Base-by-base conservation (phyloP, 2,888 invertebrate species). In the Entomobrya proxima region DNA sequence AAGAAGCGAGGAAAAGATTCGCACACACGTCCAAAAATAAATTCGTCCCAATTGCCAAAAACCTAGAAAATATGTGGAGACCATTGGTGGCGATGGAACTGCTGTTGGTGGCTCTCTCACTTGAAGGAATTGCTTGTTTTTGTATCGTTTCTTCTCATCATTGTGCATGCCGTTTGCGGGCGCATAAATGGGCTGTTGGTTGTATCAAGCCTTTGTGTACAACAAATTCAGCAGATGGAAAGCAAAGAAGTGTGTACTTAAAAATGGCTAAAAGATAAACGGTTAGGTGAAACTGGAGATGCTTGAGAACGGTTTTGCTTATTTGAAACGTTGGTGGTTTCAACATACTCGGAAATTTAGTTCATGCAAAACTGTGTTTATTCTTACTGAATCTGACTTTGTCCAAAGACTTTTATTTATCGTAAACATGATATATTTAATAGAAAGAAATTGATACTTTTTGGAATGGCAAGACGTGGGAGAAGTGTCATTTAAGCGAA, bases 1-100 rank as follows among this genome's bases (percentile, higher is more conserved):
- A n/a, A 37, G 52, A 52, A 76, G 21, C 55, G 27, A 55, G 35
- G 37, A 55, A 50, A 58, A 21, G 55, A 52, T 76, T 47, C 50
- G 27, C 50, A 74, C 50, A 84, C 78, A 78, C 78, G 15, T 79
- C 85, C 85, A 85, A 85, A 85, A 85, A 85, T 85, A 85, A 85
- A 85, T 79, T 79, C 79, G 74, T 30, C 64, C 85, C 72, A 74
- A 61, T 85, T 85, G 78, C 79, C 85, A 79, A 85, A 85, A 85
- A 50, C 61, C 61, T 50, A 52, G 52, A 64, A 78, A 79, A 74
- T 79, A 83, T 47, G 55, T 21, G 27, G 35, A 44, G 18, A 72
- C 80, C 58, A 58, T 5, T 47, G 27, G 58, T 52, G 2, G 13
- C 21, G 52, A 2, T 52, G 40, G 11, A 40, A 21, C 6, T 58